phyloP scores from a whole-genome alignment of 2,797 vertebrate species.

The Percopsis omiscomaycus region DNA sequence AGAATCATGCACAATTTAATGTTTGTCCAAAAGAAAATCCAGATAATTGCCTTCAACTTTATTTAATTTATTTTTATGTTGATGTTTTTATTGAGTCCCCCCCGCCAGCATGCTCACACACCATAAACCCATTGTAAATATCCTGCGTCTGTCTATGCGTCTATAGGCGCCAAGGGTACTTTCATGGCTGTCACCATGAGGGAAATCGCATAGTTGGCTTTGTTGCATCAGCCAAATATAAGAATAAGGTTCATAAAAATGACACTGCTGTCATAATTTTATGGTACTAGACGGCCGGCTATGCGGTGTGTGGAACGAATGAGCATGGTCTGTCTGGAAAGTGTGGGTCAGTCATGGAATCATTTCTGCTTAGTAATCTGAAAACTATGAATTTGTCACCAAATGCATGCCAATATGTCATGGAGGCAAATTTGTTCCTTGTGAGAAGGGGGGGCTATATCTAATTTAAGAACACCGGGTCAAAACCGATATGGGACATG shows the following conservation, averaged over 20 bases:
- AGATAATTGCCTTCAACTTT: too few species aligned
- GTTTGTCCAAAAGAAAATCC: too few species aligned
- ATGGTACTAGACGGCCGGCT: conserved; percentile 39
- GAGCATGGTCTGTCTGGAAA: conserved; percentile 43
- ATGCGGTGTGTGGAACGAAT: conserved; percentile 44
- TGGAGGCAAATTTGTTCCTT: too few species aligned
- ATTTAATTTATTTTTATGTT: too few species aligned
- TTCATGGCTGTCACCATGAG: conserved; percentile 56
- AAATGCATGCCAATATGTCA: conserved; percentile 23
- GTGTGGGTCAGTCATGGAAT: conserved; percentile 34
- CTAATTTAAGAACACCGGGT: too few species aligned
- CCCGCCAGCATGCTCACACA: conserved; percentile 46
- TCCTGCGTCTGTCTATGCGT: conserved; percentile 25
- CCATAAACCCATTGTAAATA: conserved; percentile 61
- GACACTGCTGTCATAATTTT: conserved; percentile 64
- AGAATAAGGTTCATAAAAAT: conserved; percentile 62
- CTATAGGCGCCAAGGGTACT: conserved; percentile 37
- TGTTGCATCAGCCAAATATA: conserved; percentile 57
- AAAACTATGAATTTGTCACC: conserved; percentile 39
- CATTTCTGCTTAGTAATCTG: conserved; percentile 45
- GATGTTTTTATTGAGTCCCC: too few species aligned
- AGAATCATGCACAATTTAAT: too few species aligned
- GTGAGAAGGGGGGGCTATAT: too few species aligned
- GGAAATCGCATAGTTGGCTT: conserved; percentile 53
- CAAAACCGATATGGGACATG: too few species aligned